Evolutionary conservation across 2,888 invertebrate species (phyloP).

Genomic region (Plagodis dolabraria): DNA sequence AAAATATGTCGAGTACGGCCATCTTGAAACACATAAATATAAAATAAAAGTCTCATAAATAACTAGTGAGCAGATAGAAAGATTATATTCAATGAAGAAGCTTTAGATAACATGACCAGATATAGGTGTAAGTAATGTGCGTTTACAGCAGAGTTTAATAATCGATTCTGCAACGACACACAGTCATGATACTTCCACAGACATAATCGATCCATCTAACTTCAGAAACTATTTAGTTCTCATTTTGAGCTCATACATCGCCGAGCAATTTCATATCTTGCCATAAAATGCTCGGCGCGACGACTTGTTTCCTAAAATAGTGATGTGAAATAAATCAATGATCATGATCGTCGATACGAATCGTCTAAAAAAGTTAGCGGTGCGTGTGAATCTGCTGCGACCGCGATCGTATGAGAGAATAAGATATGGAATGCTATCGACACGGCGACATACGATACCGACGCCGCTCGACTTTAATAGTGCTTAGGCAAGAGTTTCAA

Average conservation of each 20-base stretch:
- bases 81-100: constrained; percentile 58
- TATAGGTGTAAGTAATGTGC: constrained; percentile 52
- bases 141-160: constrained; percentile 46
- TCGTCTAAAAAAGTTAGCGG: constrained; percentile 65
- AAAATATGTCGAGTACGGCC: constrained; percentile 35
- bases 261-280: constrained; percentile 77
- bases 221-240: constrained; percentile 57
- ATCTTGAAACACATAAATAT: constrained; percentile 45
- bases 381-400: constrained; percentile 79
- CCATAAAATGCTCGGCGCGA: constrained; percentile 71
- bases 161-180: constrained; percentile 48
- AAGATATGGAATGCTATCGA: constrained; percentile 61
- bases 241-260: constrained; percentile 62
- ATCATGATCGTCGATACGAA: constrained; percentile 68
- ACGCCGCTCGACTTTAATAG: constrained; percentile 9
- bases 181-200: constrained; percentile 49
- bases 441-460: constrained; percentile 46
- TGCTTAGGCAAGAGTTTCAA: constrained; percentile 19
- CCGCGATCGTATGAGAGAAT: constrained; percentile 73
- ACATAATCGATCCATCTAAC: constrained; percentile 58
- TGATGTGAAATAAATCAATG: constrained; percentile 82
- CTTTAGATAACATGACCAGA: constrained; percentile 54
- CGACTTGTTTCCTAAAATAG: constrained; percentile 80
- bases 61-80: constrained; percentile 37
- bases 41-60: constrained; percentile 48